Percentiles rank a stretch among this genome's conserved stretches.
These are phyloP conservation scores for Diplosoma virens DNA, from an alignment of 23 tunicate species.

Conservation along the genomic window DNA sequence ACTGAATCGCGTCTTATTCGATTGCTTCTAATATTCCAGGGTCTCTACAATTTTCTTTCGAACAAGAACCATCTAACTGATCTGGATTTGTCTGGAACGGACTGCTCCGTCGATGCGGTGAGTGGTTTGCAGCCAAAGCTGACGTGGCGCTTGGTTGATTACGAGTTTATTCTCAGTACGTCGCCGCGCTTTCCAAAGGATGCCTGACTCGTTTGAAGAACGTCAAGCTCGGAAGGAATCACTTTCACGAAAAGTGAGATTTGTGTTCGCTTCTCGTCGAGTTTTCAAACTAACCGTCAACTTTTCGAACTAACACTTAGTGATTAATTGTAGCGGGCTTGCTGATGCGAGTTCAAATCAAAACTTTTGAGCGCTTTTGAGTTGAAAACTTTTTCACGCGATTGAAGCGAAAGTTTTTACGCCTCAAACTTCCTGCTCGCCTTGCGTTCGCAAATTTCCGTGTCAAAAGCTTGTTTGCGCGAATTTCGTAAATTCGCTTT, in stretches of 20 bases:
- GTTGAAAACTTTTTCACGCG: too few relatives aligned
- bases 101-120: constrained; percentile 79
- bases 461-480: too few relatives aligned
- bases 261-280: too few relatives aligned
- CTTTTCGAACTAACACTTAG: too few relatives aligned
- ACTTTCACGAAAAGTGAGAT: constrained; percentile 20
- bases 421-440: too few relatives aligned
- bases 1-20: neutral
- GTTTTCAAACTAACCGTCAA: too few relatives aligned
- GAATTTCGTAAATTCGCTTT: too few relatives aligned
- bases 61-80: constrained; percentile 49
- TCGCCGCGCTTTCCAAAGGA: constrained; percentile 17
- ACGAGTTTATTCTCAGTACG: constrained; percentile 8
- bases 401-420: too few relatives aligned
- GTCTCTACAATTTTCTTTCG: constrained; percentile 71
- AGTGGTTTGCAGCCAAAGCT: constrained; percentile 1
- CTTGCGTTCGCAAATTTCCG: too few relatives aligned
- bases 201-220: neutral
- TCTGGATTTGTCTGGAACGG: constrained; percentile 72
- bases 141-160: neutral
- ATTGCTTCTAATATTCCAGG: constrained; percentile 23
- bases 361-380: too few relatives aligned
- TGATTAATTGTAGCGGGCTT: too few relatives aligned
- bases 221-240: constrained; percentile 11
- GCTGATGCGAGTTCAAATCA: too few relatives aligned